Evolutionary conservation across 1,140 invertebrate genomes (phyloP).

Genomic region (Anastrepha ludens): DNA sequence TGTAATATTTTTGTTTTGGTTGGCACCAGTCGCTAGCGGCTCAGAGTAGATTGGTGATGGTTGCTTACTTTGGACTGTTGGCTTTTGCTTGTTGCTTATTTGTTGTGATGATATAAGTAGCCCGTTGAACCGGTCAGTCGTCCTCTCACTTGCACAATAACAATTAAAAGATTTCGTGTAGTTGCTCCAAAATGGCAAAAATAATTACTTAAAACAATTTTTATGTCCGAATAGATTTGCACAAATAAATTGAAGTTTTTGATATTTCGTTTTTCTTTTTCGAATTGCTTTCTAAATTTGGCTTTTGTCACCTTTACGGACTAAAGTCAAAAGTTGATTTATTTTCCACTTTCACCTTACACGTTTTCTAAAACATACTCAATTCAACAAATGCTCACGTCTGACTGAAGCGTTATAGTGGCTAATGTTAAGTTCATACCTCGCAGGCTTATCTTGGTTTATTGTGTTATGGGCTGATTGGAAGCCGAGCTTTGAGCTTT

Average conservation of each 20-base stretch:
- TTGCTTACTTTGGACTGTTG: conserved; percentile 37
- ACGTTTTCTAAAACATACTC: conserved; percentile 17
- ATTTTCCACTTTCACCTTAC: conserved; percentile 28
- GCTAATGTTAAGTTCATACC: background rate
- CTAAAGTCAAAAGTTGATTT: background rate
- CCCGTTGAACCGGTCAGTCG: conserved; percentile 46
- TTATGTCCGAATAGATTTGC: background rate
- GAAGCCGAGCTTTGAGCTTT: conserved; percentile 30
- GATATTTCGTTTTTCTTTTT: background rate
- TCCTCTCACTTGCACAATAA: background rate
- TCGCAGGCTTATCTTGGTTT: background rate
- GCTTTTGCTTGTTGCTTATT: background rate
- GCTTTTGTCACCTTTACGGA: background rate
- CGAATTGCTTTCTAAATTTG: background rate
- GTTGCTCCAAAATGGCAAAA: background rate
- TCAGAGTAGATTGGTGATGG: no score
- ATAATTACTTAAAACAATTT: background rate
- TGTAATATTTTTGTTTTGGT: no score
- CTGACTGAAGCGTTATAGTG: background rate
- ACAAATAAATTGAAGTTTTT: no score
- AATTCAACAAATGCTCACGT: conserved; percentile 7
- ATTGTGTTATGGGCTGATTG: background rate
- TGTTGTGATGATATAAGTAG: conserved; percentile 35
- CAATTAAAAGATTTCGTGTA: background rate
- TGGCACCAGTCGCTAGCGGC: no score